Percentiles rank a stretch among this genome's conserved stretches.
phyloP scores from a whole-genome alignment of 2,888 invertebrate species.

The Phlogophora meticulosa region DNA sequence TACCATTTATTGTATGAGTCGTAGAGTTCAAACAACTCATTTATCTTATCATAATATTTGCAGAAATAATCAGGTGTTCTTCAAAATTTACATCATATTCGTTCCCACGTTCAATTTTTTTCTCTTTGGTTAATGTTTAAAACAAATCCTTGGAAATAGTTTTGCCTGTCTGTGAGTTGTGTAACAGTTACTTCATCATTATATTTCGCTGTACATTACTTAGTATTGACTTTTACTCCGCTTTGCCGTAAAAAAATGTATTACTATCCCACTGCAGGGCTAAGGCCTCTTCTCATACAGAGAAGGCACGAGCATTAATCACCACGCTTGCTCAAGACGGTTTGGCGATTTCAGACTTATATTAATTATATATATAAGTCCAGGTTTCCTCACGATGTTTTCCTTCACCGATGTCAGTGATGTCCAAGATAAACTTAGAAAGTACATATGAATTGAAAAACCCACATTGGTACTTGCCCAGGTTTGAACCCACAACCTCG shows the following conservation, averaged over 20 bases:
- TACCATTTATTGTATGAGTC: background rate
- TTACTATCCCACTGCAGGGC: too few species aligned
- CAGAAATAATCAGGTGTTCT: conserved; percentile 11
- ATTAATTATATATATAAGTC: too few species aligned
- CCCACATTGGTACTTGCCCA: too few species aligned
- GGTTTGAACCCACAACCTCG: too few species aligned
- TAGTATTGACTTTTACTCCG: background rate
- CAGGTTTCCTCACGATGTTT: too few species aligned
- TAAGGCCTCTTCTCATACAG: too few species aligned
- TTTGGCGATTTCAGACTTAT: too few species aligned
- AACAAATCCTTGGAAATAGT: conserved; percentile 33
- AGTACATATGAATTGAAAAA: too few species aligned
- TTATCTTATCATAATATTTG: conserved; percentile 15
- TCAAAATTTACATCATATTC: conserved; percentile 21
- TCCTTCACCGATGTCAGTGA: too few species aligned
- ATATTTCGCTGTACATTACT: background rate
- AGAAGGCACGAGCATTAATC: too few species aligned
- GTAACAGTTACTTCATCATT: conserved; percentile 8
- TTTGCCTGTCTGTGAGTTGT: conserved; percentile 8
- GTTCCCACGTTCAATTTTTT: conserved; percentile 28
- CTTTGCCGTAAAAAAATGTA: background rate
- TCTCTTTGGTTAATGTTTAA: conserved; percentile 30
- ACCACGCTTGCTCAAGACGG: too few species aligned
- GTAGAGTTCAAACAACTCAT: conserved; percentile 7
- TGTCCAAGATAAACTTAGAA: too few species aligned